A percentile compares a stretch with the other conserved stretches of the same genome.
These are phyloP conservation scores for Lota lota DNA, from an alignment of 2,113 vertebrate genomes.

Conservation along the genomic window DNA sequence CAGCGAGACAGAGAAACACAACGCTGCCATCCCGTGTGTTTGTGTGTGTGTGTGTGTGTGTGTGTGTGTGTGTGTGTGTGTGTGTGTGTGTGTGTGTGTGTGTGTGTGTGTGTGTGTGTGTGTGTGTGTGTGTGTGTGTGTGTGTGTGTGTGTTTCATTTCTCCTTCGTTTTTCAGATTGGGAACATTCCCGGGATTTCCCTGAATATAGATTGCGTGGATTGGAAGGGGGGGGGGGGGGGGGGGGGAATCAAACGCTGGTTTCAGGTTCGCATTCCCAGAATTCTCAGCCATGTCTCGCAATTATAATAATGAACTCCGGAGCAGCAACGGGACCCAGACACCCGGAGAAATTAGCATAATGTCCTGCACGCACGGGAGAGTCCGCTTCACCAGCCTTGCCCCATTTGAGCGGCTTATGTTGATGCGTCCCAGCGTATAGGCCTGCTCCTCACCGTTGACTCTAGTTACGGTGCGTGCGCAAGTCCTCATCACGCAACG, in stretches of 20 bases:
- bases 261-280: constrained; percentile 69
- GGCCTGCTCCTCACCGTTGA: too few species aligned
- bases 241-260: constrained; percentile 45
- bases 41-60: neutral
- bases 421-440: constrained; percentile 29
- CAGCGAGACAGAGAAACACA: constrained; percentile 24
- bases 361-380: constrained; percentile 54
- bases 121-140: too few species aligned
- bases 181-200: constrained; percentile 74
- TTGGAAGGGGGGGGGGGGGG: too few species aligned
- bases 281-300: constrained; percentile 67
- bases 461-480: too few species aligned
- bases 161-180: constrained; percentile 42
- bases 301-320: constrained; percentile 71
- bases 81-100: too few species aligned
- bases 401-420: neutral
- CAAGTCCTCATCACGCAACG: constrained; percentile 17
- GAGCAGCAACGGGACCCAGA: constrained; percentile 61
- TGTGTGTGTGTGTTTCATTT: constrained; percentile 1
- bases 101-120: too few species aligned
- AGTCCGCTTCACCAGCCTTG: constrained; percentile 2
- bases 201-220: constrained; percentile 67
- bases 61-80: too few species aligned
- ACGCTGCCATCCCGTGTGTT: constrained; percentile 48
- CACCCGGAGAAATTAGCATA: constrained; percentile 66